These are phyloP conservation scores for Channa maculata DNA, from an alignment of 2,113 vertebrate genomes.

Conservation along the genomic window DNA sequence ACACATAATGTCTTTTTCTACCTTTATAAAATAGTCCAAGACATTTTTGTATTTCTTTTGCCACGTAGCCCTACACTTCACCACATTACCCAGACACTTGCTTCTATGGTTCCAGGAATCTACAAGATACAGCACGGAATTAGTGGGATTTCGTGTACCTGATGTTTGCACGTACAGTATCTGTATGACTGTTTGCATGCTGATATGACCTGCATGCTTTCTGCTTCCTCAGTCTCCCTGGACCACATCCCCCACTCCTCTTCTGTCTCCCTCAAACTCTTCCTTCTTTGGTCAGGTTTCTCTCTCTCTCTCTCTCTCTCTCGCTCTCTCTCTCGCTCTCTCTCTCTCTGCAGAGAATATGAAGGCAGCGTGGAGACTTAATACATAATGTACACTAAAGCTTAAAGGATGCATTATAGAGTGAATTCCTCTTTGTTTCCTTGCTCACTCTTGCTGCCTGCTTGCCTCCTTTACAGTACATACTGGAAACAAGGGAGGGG, in stretches of 20 bases:
- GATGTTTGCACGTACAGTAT: not conserved
- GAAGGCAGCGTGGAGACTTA: conserved; percentile 50
- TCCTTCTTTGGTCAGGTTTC: conserved; percentile 39
- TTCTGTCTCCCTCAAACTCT: conserved; percentile 22
- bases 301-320: conserved; percentile 24
- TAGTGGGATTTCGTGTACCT: not conserved
- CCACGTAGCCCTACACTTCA: too few species aligned
- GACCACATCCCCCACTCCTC: conserved; percentile 34
- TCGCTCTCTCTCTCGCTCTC: conserved; percentile 15
- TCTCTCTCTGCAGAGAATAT: conserved; percentile 35
- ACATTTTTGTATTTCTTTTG: too few species aligned
- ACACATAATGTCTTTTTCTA: too few species aligned
- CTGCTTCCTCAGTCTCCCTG: conserved; percentile 18
- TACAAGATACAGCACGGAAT: too few species aligned
- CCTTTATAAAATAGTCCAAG: too few species aligned
- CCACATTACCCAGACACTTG: too few species aligned
- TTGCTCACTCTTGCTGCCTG: conserved; percentile 2
- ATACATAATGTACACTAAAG: conserved; percentile 67
- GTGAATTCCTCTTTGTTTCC: conserved; percentile 45
- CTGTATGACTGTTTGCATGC: not conserved
- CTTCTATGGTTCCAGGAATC: not conserved
- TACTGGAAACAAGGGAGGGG: not conserved
- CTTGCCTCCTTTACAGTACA: conserved; percentile 8
- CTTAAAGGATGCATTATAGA: conserved; percentile 52
- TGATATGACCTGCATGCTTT: conserved; percentile 17